Conservation (phyloP, 2,888 invertebrate genomes). For the Sphinx pinastri region DNA sequence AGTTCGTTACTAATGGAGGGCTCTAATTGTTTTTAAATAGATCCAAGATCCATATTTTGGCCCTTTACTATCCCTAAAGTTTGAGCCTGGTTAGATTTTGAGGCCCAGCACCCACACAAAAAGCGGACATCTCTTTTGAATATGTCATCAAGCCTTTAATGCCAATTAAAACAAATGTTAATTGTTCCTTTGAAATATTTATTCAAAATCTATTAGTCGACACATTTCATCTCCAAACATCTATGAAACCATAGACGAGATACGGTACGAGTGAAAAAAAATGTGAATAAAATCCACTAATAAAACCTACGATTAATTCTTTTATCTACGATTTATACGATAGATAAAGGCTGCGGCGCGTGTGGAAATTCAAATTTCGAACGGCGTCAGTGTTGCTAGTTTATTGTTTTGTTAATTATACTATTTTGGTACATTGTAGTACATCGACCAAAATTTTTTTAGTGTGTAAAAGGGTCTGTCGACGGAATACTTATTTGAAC, state of each 20-base stretch:
- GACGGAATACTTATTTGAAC: slow-evolving; percentile 26
- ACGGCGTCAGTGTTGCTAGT: slow-evolving; percentile 34
- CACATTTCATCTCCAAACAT: background rate
- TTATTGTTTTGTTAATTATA: slow-evolving; percentile 32
- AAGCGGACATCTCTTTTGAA: too few species aligned
- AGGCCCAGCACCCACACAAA: too few species aligned
- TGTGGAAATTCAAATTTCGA: background rate
- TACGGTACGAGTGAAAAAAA: background rate
- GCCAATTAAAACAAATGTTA: too few species aligned
- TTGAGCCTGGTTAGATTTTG: too few species aligned
- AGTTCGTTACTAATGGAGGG: too few species aligned
- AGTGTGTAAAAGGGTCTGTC: slow-evolving; percentile 23
- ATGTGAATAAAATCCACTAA: slow-evolving; percentile 4
- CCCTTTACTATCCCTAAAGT: too few species aligned
- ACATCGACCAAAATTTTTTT: slow-evolving; percentile 40
- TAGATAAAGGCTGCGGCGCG: background rate
- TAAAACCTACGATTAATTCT: background rate
- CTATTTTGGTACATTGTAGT: slow-evolving; percentile 32
- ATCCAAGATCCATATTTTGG: too few species aligned
- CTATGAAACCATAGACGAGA: slow-evolving; percentile 9
- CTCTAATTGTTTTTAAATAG: too few species aligned
- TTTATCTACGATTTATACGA: background rate
- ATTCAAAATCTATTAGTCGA: background rate
- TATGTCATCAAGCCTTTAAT: too few species aligned
- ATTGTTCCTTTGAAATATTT: too few species aligned